A percentile compares a stretch with the other conserved stretches of the same genome.
phyloP scores from a whole-genome alignment of 2,888 invertebrate species.

The Eilema depressum region DNA sequence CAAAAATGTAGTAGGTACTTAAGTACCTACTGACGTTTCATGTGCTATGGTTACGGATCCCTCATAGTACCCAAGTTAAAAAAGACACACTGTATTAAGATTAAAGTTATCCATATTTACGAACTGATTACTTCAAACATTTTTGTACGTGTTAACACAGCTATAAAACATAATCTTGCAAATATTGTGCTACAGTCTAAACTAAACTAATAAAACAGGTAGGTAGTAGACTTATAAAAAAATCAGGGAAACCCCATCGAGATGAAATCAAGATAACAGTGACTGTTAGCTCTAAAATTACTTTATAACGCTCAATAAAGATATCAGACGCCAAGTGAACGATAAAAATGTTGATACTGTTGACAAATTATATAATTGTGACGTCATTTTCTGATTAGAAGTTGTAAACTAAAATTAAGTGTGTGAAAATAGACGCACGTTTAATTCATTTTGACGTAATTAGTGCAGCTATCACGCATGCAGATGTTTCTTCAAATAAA shows the following conservation, averaged over 20 bases:
- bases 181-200: neutral
- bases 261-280: slow-evolving; percentile 14
- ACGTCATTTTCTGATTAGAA: neutral
- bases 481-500: neutral
- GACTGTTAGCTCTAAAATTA: slow-evolving; percentile 9
- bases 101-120: neutral
- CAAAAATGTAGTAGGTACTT: too few species aligned
- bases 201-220: slow-evolving; percentile 10
- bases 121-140: neutral
- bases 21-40: too few species aligned
- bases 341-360: slow-evolving; percentile 1
- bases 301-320: slow-evolving; percentile 1
- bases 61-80: too few species aligned
- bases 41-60: too few species aligned
- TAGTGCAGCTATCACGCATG: neutral
- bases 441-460: neutral
- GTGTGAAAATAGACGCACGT: neutral
- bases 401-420: neutral
- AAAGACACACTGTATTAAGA: too few species aligned
- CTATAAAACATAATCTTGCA: neutral
- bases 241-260: slow-evolving; percentile 51
- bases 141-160: neutral
- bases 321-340: neutral
- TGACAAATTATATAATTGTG: neutral
- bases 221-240: neutral